Evolutionary conservation across 2,888 invertebrate species (phyloP), one percentile per base, ranked within the genome.

Genomic region (Conistra vaccinii): DNA sequence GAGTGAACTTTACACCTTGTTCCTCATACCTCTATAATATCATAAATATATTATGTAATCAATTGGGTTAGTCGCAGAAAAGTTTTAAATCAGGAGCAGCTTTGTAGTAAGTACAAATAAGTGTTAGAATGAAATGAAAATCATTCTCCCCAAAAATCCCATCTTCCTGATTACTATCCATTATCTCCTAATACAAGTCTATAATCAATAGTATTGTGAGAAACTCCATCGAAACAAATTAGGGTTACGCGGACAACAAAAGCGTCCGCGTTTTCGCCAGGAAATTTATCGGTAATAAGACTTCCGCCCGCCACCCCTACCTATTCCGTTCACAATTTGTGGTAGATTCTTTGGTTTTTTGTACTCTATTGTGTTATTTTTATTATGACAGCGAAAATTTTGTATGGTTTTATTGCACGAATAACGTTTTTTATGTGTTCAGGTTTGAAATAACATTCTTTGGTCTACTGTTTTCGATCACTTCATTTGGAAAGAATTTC

Each of bases 281-380:
- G 91, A 93, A 92, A 93, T 92, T 92, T 90, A 90, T 91, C 91
- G 90, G 90, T 90, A 88, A 90, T 89, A 89, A 88, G 88, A 90
- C 91, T 91, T 93, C 93, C 94, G 91, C 81, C 78, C 75, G 87
- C 88, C 91, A 85, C 81, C 84, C 86, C 78, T 71, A 73, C 80
- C 83, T 71, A 81, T 87, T 90, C 85, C 88, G 87, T 73, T 77
- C 65, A 84, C 85, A 85, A 86, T 85, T 87, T 84, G 73, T 72
- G 74, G 73, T 74, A 62, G 66, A 84, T 61, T 78, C 73, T 81
- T 84, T 73, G 78, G 77, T 80, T 83, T 83, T 81, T 86, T 86
- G 80, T 71, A 73, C 80, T 74, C 83, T 69, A 78, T 87, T 87
- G 80, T 86, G 70, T 79, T 80, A 60, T 80, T 83, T 84, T 83